Evolutionary conservation across 2,113 vertebrate species (phyloP), one percentile per base, ranked within the genome.

Genomic region (Podiceps cristatus): DNA sequence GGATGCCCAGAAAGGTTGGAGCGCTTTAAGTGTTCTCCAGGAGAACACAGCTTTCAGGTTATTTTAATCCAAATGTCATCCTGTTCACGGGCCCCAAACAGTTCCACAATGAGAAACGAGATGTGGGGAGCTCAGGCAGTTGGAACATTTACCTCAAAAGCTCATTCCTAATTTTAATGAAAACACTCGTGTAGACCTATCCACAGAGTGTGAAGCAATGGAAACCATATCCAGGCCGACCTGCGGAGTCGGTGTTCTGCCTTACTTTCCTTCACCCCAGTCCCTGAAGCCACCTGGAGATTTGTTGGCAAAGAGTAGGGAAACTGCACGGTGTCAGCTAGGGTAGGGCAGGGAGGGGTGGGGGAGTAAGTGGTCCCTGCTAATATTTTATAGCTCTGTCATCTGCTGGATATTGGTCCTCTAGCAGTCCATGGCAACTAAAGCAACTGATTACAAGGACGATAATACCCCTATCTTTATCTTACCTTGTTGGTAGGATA

Each of bases 161-260:
- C n/a, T 50, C 0, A 0, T 75, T 93, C 20, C 52, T 82, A 50
- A 49, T 69, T 69, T 68, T 68, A 45, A 69, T 77, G 52, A 47
- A 55, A 52, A 68, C 19, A 33, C 13, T 63, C 14, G 55, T 6
- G 13, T 24, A 59, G 64, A 52, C 19, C 55, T 13, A 69, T 12
- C 15, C 40, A 72, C 0, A 1, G 33, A 85, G 5, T 1, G 0
- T 50, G 45, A 93, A 71, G 45, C 63, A 91, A n/a, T 40, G 37
- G 18, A 60, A 83, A 63, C 37, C 24, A 31, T 9, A 55, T 5
- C 31, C n/a, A 58, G 7, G 35, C 7, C 10, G 6, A 67, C 24
- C 11, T 58, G 37, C 29, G 62, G 37, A 53, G 59, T 0, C 81
- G 13, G 42, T 40, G 29, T 60, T 91, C 66, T 74, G 45, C 73